phyloP scores from a whole-genome alignment of 2,113 vertebrate genomes.

The Petaurus breviceps region DNA sequence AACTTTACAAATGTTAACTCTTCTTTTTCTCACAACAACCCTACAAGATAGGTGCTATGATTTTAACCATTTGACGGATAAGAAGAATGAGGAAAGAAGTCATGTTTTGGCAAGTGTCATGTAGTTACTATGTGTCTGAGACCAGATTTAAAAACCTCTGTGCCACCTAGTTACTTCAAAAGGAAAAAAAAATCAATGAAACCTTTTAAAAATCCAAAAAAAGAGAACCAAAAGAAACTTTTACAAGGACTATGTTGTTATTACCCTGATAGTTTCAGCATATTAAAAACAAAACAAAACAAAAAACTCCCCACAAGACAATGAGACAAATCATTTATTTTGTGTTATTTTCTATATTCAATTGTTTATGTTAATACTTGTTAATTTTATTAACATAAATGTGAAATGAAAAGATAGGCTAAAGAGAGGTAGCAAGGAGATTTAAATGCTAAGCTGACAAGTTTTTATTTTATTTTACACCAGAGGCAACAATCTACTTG shows the following conservation, averaged over 20 bases:
- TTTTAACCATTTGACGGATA: background rate
- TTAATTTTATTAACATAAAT: background rate
- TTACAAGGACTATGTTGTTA: background rate
- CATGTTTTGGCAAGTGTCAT: background rate
- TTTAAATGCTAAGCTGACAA: background rate
- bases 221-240: background rate
- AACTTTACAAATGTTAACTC: no score
- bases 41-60: no score
- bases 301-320: background rate
- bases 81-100: background rate
- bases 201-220: background rate
- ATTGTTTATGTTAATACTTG: background rate
- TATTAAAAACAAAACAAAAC: no score
- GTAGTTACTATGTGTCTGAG: background rate
- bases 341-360: background rate
- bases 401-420: background rate
- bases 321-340: background rate
- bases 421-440: background rate
- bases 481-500: background rate
- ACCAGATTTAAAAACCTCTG: background rate
- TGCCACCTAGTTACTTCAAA: background rate
- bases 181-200: background rate
- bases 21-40: no score
- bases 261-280: no score
- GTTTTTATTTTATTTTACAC: background rate